Base-by-base conservation (phyloP, 2,888 invertebrate genomes). In the Pterostichus madidus region DNA sequence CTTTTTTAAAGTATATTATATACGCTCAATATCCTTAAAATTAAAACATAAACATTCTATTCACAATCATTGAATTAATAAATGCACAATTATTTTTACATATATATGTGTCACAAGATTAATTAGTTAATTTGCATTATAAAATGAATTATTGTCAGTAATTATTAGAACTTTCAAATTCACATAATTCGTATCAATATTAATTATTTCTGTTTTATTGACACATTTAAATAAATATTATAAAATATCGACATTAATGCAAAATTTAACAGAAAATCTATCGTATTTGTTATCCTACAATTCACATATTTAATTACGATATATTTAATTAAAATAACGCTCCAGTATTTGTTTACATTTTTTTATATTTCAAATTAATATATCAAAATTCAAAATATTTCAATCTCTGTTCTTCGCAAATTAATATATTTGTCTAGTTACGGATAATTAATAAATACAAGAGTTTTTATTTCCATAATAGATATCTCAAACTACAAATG, bases 171-270 rank as follows among this genome's bases (percentile, higher is more conserved):
- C 35, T 64, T 64, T 64, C 64, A 13, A 35, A 32, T 35, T 35
- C 10, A 32, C 64, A 32, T 32, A 64, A 32, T 39, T n/a, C 5
- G 1, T 64, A 32, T 64, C 31, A 64, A 64, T 64, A 13, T 64
- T n/a, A 11, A 35, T 32, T 24, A 24, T 24, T n/a, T n/a, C 39
- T 32, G 35, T 13, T 13, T 31, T 64, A 64, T 64, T 64, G 64
- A 64, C 64, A 64, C n/a, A 64, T 64, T 64, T 64, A 64, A 35
- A 64, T 32, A 64, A 64, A 64, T 35, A 64, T 61, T n/a, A 64
- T 13, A 35, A 64, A 35, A 35, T n/a, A 7, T 17, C 53, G 8
- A 24, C 17, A 31, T n/a, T 8, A 64, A 35, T 35, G 32, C 32
- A 11, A 13, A 64, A 49, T n/a, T 13, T 11, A 5, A 49, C 49